Base-by-base conservation (phyloP, 2,888 invertebrate species). In the Lysandra coridon region DNA sequence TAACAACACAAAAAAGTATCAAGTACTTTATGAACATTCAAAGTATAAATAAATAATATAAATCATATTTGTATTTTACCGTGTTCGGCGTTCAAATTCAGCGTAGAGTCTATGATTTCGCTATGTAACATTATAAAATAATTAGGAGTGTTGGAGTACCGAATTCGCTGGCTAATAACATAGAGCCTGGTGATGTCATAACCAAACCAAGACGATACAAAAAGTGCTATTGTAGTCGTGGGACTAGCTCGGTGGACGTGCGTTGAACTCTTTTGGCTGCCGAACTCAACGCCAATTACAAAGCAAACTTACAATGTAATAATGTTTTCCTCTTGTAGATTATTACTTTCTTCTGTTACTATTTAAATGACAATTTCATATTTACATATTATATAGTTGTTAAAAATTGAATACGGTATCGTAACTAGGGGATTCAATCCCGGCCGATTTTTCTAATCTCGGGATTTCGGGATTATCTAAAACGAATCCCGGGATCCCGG, bases 151-250 rank as follows among this genome's bases (percentile, higher is more conserved):
- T 33, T 49, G 53, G 33, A 14, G 76, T 76, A 53, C 76, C 33
- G 2, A 76, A 53, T 76, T 76, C 33, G 17, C 76, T 76, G 30
- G 40, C 60, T 74, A 74, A 79, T 60, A 74, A 79, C 62, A 74
- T 17, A 75, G 60, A 74, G 60, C 23, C 44, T 81, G 90, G 85
- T 94, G 94, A 94, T 93, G 94, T 94, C 94, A 94, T 93, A 91
- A 88, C 92, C 90, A 89, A 93, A 91, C 85, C 85, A 87, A 90
- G 88, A 87, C 87, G 90, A 88, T 89, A 93, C 91, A 94, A 94
- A 94, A 94, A 94, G 90, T 81, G 86, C 91, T 86, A 93, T 94
- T 94, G 94, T 90, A 90, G 88, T 92, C 92, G 93, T 93, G 93
- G 89, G 90, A 91, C 90, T 89, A 88, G 90, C 89, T 89, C 86